Evolutionary conservation across 2,888 invertebrate species (phyloP).

Genomic region (Eupithecia subumbrata): DNA sequence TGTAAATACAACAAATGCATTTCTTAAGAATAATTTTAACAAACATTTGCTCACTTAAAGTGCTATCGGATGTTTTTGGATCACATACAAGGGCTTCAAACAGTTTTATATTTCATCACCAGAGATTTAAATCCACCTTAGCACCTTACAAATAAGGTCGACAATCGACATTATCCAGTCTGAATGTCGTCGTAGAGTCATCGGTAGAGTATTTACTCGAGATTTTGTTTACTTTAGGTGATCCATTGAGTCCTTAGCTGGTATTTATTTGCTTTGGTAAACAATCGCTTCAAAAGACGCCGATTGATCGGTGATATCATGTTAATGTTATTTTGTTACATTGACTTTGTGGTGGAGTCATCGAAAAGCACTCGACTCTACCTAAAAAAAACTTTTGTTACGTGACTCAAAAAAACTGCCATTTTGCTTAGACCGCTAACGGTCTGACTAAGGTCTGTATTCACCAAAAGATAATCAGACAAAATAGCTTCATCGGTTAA

Average conservation of each 20-base stretch:
- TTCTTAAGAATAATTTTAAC: slow-evolving; percentile 44
- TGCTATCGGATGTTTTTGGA: slow-evolving; percentile 73
- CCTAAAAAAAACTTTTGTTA: background rate
- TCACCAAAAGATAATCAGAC: too few relatives aligned
- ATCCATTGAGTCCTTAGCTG: slow-evolving; percentile 63
- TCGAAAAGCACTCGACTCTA: background rate
- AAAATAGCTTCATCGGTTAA: too few relatives aligned
- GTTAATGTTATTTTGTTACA: slow-evolving; percentile 11
- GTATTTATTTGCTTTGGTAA: slow-evolving; percentile 66
- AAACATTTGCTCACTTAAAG: slow-evolving; percentile 66
- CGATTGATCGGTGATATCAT: slow-evolving; percentile 58
- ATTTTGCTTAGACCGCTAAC: too few relatives aligned
- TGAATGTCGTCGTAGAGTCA: slow-evolving; percentile 11
- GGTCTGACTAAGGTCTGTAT: too few relatives aligned
- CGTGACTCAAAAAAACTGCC: background rate
- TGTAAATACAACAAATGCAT: slow-evolving; percentile 31
- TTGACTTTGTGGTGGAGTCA: background rate
- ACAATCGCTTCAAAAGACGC: slow-evolving; percentile 52
- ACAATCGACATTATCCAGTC: slow-evolving; percentile 13
- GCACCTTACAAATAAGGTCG: background rate
- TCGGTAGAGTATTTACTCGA: slow-evolving; percentile 42
- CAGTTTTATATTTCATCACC: slow-evolving; percentile 30
- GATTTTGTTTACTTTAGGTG: slow-evolving; percentile 61
- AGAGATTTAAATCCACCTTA: slow-evolving; percentile 40
- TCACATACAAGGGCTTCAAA: slow-evolving; percentile 69